Conservation (phyloP, 2,888 invertebrate genomes). For the Noctua janthe region DNA sequence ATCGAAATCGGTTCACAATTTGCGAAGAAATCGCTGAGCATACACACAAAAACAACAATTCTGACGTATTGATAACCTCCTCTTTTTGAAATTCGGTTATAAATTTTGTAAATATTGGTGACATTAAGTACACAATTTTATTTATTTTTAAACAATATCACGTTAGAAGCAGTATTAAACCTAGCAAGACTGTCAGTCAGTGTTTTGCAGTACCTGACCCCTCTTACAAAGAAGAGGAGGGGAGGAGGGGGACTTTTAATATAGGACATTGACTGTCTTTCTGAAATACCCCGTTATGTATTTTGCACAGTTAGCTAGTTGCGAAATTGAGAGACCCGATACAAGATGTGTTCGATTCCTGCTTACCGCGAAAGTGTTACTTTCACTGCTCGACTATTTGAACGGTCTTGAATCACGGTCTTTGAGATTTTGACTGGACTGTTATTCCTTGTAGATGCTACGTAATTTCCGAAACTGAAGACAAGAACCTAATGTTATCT, state of each 20-base stretch:
- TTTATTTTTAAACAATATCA: not conserved
- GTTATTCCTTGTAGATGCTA: not conserved
- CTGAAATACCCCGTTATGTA: not conserved
- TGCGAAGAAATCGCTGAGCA: too few species aligned
- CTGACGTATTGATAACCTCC: too few species aligned
- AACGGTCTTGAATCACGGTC: conserved; percentile 6
- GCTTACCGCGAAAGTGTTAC: conserved; percentile 21
- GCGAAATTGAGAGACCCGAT: not conserved
- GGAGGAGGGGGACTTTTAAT: too few species aligned
- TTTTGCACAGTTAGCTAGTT: not conserved
- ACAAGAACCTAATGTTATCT: not conserved
- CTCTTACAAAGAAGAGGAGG: too few species aligned
- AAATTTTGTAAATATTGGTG: too few species aligned
- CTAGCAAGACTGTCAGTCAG: too few species aligned
- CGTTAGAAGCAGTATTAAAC: too few species aligned
- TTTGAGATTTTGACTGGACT: conserved; percentile 5
- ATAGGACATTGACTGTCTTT: not conserved
- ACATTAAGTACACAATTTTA: too few species aligned
- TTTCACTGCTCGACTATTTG: conserved; percentile 27
- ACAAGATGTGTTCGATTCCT: conserved; percentile 9
- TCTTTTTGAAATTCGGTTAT: too few species aligned
- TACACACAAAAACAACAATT: too few species aligned
- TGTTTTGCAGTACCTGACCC: too few species aligned
- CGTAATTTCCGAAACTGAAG: not conserved
- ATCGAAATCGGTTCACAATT: too few species aligned